phyloP scores from a whole-genome alignment of 1,140 invertebrate species.

The Scaptomyza hsui region DNA sequence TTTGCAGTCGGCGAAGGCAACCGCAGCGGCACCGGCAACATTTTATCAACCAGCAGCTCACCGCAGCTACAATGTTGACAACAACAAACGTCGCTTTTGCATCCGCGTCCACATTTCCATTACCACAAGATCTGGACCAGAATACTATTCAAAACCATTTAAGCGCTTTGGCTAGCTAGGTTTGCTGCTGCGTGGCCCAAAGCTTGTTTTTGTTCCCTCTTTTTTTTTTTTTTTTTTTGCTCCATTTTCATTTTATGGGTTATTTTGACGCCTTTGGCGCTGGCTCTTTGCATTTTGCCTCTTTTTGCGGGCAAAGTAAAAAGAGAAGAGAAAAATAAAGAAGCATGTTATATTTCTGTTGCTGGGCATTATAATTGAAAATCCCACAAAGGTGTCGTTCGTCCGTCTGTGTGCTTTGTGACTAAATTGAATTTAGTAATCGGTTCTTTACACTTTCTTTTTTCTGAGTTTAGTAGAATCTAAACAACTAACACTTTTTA shows the following conservation, averaged over 20 bases:
- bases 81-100: slow-evolving; percentile 6
- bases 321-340: slow-evolving; percentile 11
- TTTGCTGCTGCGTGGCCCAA: slow-evolving; percentile 40
- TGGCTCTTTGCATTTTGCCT: slow-evolving; percentile 63
- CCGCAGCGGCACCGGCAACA: slow-evolving; percentile 57
- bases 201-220: slow-evolving; percentile 48
- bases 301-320: slow-evolving; percentile 45
- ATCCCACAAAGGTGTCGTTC: slow-evolving; percentile 73
- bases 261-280: slow-evolving; percentile 72
- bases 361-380: slow-evolving; percentile 75
- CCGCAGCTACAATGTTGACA: slow-evolving; percentile 80
- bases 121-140: slow-evolving; percentile 28
- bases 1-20: slow-evolving; percentile 2
- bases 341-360: slow-evolving; percentile 67
- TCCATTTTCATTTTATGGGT: slow-evolving; percentile 62
- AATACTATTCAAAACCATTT: slow-evolving; percentile 78
- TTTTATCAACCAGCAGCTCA: slow-evolving; percentile 69
- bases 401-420: slow-evolving; percentile 65
- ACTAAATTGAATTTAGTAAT: slow-evolving; percentile 82
- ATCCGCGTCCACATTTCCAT: slow-evolving; percentile 33
- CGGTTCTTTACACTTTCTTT: slow-evolving; percentile 64
- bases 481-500: slow-evolving; percentile 44
- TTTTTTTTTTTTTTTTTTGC: slow-evolving; percentile 46
- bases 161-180: slow-evolving; percentile 59
- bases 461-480: slow-evolving; percentile 23